Conservation (phyloP, 2,888 invertebrate species). For the Athalia circularis region DNA sequence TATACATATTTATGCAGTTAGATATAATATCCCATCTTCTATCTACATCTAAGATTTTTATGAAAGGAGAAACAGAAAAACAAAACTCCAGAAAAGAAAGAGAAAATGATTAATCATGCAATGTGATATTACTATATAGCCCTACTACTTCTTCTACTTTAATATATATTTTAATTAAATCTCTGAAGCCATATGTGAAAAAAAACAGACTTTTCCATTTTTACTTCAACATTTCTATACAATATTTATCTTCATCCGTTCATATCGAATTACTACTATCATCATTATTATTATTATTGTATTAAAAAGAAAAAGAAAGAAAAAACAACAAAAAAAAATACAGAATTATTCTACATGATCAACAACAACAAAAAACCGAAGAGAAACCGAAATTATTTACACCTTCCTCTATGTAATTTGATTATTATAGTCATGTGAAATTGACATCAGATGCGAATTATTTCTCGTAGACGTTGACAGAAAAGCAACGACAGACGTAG, state of each 20-base stretch:
- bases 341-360: neutral
- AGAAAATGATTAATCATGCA: conserved; percentile 72
- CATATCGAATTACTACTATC: conserved; percentile 73
- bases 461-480: too few relatives aligned
- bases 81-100: conserved; percentile 46
- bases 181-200: conserved; percentile 30
- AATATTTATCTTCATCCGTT: conserved; percentile 72
- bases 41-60: neutral
- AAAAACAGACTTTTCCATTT: conserved; percentile 69
- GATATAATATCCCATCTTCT: conserved; percentile 54
- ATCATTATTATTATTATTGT: conserved; percentile 52
- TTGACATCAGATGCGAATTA: too few relatives aligned
- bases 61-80: neutral
- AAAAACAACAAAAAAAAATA: neutral
- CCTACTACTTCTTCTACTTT: conserved; percentile 58
- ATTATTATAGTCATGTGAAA: too few relatives aligned
- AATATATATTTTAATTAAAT: conserved; percentile 27
- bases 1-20: conserved; percentile 51
- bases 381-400: neutral
- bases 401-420: neutral
- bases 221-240: conserved; percentile 72
- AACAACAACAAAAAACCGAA: neutral
- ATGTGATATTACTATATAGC: conserved; percentile 74
- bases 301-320: neutral
- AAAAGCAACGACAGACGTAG: too few relatives aligned